Conservation (phyloP, 1,140 invertebrate genomes). For the Eurytemora carolleeae region DNA sequence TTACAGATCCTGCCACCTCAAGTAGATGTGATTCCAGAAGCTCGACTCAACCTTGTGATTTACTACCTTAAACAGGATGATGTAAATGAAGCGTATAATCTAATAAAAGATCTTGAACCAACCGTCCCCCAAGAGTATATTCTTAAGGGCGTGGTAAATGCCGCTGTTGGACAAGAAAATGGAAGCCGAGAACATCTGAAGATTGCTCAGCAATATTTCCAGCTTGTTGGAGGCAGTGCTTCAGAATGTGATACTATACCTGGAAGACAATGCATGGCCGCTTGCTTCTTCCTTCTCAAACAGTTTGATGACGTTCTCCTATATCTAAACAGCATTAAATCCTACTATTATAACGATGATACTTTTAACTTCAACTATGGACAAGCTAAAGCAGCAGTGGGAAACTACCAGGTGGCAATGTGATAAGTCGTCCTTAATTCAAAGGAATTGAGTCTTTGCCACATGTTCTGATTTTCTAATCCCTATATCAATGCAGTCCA, state of each 20-base stretch:
- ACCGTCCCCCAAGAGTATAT: slow-evolving; percentile 89
- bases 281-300: slow-evolving; percentile 74
- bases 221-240: slow-evolving; percentile 79
- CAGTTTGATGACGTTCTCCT: slow-evolving; percentile 92
- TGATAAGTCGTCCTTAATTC: too few relatives aligned
- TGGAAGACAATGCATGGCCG: slow-evolving; percentile 79
- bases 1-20: slow-evolving; percentile 66
- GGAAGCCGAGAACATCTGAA: slow-evolving; percentile 72
- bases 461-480: too few relatives aligned
- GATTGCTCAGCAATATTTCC: slow-evolving; percentile 85
- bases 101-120: slow-evolving; percentile 51
- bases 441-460: too few relatives aligned
- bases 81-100: slow-evolving; percentile 57
- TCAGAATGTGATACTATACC: slow-evolving; percentile 87
- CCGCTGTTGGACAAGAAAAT: slow-evolving; percentile 54
- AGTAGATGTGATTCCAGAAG: slow-evolving; percentile 89
- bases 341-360: slow-evolving; percentile 87
- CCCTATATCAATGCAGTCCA: too few relatives aligned
- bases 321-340: slow-evolving; percentile 91
- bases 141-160: slow-evolving; percentile 85
- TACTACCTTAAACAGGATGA: slow-evolving; percentile 82
- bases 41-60: slow-evolving; percentile 82
- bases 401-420: slow-evolving; percentile 62
- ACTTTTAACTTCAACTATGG: slow-evolving; percentile 94
- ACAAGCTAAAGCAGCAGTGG: slow-evolving; percentile 75